Conservation (phyloP, 2,797 vertebrate species). For the Micromesistius poutassou region DNA sequence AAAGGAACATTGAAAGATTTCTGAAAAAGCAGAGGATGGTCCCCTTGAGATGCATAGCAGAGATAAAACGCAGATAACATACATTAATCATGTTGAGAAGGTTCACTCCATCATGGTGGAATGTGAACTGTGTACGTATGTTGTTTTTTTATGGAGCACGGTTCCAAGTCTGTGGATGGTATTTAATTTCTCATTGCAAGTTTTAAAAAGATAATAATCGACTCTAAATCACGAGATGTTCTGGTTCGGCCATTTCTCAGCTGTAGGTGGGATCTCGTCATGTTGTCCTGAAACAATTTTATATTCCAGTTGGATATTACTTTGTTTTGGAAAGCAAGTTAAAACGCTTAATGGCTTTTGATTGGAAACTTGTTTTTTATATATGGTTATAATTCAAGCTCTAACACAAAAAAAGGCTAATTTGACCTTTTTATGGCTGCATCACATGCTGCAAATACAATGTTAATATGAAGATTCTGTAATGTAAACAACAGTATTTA, state of each 20-base stretch:
- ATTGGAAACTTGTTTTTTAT: not conserved
- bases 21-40: not conserved
- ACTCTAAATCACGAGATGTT: not conserved
- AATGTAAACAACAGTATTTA: not conserved
- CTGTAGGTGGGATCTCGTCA: not conserved
- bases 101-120: not conserved
- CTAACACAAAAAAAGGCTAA: not conserved
- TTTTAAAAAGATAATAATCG: not conserved
- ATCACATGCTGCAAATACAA: not conserved
- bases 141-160: not conserved
- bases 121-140: not conserved
- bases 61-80: not conserved
- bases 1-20: not conserved
- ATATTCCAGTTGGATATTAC: not conserved
- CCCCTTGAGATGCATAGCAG: not conserved
- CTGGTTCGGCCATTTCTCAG: not conserved
- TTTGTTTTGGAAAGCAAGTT: conserved; percentile 1
- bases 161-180: not conserved
- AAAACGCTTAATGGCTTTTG: not conserved
- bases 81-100: not conserved
- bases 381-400: not conserved
- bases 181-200: not conserved
- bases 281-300: not conserved
- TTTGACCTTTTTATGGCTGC: not conserved
- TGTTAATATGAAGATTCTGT: not conserved